These are phyloP conservation scores for Rhingia rostrata DNA, from an alignment of 2,888 invertebrate species.

Conservation along the genomic window DNA sequence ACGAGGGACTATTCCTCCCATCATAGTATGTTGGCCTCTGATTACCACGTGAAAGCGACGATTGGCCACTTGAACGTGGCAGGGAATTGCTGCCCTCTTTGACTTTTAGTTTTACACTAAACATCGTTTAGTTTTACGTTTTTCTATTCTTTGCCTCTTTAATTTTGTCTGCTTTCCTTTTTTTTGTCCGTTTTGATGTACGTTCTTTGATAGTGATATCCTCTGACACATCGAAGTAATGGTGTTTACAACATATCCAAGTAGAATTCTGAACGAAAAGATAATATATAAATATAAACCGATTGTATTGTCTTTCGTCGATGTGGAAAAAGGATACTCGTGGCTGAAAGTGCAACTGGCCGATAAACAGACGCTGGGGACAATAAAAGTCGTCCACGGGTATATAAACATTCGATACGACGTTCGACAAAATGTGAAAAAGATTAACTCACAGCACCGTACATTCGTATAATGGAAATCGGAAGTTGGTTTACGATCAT, in stretches of 20 bases:
- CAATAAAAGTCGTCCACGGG: conserved; percentile 12
- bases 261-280: conserved; percentile 35
- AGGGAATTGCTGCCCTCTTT: conserved; percentile 82
- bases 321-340: conserved; percentile 4
- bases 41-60: conserved; percentile 69
- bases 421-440: conserved; percentile 23
- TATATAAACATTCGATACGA: conserved; percentile 29
- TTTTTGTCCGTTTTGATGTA: conserved; percentile 46
- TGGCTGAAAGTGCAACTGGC: conserved; percentile 51
- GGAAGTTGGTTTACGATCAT: conserved; percentile 40
- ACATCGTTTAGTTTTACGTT: conserved; percentile 77
- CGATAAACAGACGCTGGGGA: conserved; percentile 4
- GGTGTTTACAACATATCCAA: conserved; percentile 48
- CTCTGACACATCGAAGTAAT: conserved; percentile 37
- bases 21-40: conserved; percentile 69
- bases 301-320: conserved; percentile 9
- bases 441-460: conserved; percentile 18
- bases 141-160: no score
- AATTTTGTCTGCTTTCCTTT: background rate
- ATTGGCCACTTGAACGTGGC: conserved; percentile 79
- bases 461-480: conserved; percentile 12
- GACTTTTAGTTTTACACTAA: conserved; percentile 83
- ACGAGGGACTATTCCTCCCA: conserved; percentile 80
- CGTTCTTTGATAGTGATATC: conserved; percentile 41
- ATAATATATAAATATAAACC: conserved; percentile 11